Percentiles rank a stretch among this genome's conserved stretches.
Conservation (phyloP, 2,888 invertebrate genomes). For the Rhingia rostrata region DNA sequence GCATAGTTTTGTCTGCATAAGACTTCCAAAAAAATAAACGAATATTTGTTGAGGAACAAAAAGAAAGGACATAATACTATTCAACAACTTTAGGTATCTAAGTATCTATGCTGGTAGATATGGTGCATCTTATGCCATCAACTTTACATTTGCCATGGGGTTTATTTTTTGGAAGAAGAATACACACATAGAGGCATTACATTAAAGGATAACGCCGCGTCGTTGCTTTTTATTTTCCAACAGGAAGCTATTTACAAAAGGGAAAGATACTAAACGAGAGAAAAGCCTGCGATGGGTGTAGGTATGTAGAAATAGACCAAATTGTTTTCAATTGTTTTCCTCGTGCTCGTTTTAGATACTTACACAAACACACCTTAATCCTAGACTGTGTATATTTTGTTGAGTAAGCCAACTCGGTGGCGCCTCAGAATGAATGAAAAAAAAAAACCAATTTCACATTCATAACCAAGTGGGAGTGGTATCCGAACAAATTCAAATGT, state of each 20-base stretch:
- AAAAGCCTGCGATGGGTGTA: neutral
- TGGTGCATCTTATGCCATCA: slow-evolving; percentile 36
- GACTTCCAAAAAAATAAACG: neutral
- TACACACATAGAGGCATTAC: slow-evolving; percentile 33
- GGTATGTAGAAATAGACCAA: slow-evolving; percentile 54
- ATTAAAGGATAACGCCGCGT: slow-evolving; percentile 42
- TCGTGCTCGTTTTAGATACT: neutral
- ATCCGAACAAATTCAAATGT: slow-evolving; percentile 22
- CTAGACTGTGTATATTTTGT: neutral
- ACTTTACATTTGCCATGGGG: slow-evolving; percentile 30
- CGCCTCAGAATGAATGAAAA: neutral
- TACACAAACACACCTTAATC: neutral
- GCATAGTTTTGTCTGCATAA: slow-evolving; percentile 11
- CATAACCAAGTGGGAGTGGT: slow-evolving; percentile 27
- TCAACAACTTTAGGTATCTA: slow-evolving; percentile 16
- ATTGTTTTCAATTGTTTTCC: slow-evolving; percentile 66
- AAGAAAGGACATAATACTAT: slow-evolving; percentile 25
- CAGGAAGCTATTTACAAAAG: slow-evolving; percentile 50
- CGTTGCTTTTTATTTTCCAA: slow-evolving; percentile 48
- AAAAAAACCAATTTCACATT: slow-evolving; percentile 33
- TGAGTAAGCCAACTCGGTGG: slow-evolving; percentile 5
- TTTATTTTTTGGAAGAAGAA: slow-evolving; percentile 2
- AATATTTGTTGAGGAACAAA: neutral
- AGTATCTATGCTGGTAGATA: slow-evolving; percentile 11
- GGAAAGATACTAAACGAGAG: neutral